These are phyloP conservation scores for Acanthiza pusilla DNA, from an alignment of 2,797 vertebrate species.

Conservation along the genomic window DNA sequence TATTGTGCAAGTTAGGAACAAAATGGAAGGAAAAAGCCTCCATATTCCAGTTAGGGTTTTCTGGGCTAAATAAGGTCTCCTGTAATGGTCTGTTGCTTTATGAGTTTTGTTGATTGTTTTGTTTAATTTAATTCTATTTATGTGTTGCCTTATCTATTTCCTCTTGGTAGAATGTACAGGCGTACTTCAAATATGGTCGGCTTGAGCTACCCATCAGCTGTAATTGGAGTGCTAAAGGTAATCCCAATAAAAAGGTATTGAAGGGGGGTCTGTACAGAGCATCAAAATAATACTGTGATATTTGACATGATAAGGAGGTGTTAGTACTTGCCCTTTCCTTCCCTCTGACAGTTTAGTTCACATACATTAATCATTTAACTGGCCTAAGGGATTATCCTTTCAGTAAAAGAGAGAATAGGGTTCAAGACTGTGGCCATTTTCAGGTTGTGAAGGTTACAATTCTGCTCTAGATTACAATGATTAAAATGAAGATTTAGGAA, in stretches of 20 bases:
- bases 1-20: neutral
- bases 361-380: neutral
- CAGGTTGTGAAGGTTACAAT: neutral
- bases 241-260: neutral
- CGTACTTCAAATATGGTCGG: constrained; percentile 91
- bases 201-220: constrained; percentile 87
- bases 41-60: neutral
- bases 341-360: neutral
- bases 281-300: neutral
- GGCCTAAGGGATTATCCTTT: neutral
- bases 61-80: neutral
- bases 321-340: neutral
- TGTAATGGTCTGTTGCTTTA: neutral
- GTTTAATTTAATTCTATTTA: neutral
- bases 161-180: constrained; percentile 88
- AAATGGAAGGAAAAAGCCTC: neutral
- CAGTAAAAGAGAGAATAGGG: neutral
- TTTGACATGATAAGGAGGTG: neutral
- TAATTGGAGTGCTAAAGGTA: constrained; percentile 93
- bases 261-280: neutral
- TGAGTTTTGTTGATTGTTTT: neutral
- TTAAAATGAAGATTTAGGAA: neutral
- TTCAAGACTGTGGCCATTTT: neutral
- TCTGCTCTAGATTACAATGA: neutral
- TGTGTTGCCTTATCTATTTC: constrained; percentile 52